Base-by-base conservation (phyloP, 2,888 invertebrate genomes). In the Leptinotarsa juncta region DNA sequence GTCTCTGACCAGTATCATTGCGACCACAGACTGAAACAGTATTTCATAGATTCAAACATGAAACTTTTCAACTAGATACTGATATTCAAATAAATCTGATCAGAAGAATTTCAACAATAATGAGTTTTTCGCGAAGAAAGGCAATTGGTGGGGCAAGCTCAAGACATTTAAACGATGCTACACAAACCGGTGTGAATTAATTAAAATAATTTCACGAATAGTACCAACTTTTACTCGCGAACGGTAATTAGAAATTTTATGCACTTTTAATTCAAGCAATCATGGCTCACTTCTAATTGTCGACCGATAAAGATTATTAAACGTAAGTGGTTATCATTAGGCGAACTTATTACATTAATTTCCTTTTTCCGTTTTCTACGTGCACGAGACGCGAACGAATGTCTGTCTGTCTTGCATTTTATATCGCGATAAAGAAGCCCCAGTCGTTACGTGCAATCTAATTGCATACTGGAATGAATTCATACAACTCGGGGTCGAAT, bases 341-440 rank as follows among this genome's bases (percentile, higher is more conserved):
- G 57, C 5, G 57, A 23, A 23, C 14, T 57, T 57, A 57, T 57
- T 57, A 57, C 12, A 57, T 57, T 57, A 57, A 57, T 57, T 57
- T 57, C 15, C 57, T 57, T 57, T 57, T 57, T 57, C 57, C 57
- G 57, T 57, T 62, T 62, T 62, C 62, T 62, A 62, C 16, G 18
- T 42, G 62, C 62, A 62, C 62, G 62, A 62, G 62, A 62, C 62
- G 42, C 42, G 62, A 42, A 42, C 42, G 62, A 62, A n/a, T 26
- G 62, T 62, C 26, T 62, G 62, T 62, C 62, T 10, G 12, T 32
- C 32, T 42, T 32, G 62, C 16, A 32, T 42, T 62, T 62, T 62
- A 62, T 42, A 62, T 62, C 62, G 42, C 62, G 62, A 62, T 57
- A 62, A 42, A 32, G 62, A 62, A 62, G 62, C 62, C 62, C 42